Evolutionary conservation across 2,797 vertebrate species (phyloP), one percentile per base, ranked within the genome.

Genomic region (Podarcis lilfordi): DNA sequence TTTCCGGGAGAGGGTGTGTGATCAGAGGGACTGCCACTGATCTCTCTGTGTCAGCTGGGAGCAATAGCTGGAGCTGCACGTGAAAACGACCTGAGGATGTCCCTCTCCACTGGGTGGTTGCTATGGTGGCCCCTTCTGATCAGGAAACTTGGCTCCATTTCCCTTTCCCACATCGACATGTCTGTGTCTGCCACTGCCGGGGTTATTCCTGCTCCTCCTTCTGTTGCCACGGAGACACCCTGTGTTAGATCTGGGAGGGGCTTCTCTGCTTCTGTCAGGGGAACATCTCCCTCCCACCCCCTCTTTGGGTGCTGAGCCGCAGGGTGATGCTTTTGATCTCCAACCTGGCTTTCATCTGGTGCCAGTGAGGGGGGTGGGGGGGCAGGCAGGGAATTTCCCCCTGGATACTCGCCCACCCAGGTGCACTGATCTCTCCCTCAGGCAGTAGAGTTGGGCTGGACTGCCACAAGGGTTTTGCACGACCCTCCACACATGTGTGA

Each of bases 151-250:
- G 37, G 29, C 86, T 89, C 66, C 86, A 40, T 89, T 92, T 84
- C 85, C 86, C 86, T 92, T 85, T n/a, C 55, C 86, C 91, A 89
- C 86, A 88, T 88, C 89, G 80, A 83, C 85, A 80, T 89, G 76
- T 89, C 89, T 92, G 82, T 71, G 80, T 90, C 88, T 89, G 82
- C 90, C 84, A 74, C 77, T 89, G 71, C 89, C 86, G 8, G 76
- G 90, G 89, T 92, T 91, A 68, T 91, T 88, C 68, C 79, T 89
- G 86, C 86, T 86, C 84, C 89, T 90, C 86, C 92, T 83, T 87
- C 80, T 86, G 84, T 88, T 77, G 75, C 66, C 82, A 64, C 82
- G 90, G 90, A 91, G 88, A 86, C 88, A 37, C 86, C 91, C 84
- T 88, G 82, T 61, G 84, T 90, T 81, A 88, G 84, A 81, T 88